Percentiles rank a stretch among this genome's conserved stretches.
These are phyloP conservation scores for Liasis olivaceus DNA, from an alignment of 2,797 vertebrate genomes.

Conservation along the genomic window DNA sequence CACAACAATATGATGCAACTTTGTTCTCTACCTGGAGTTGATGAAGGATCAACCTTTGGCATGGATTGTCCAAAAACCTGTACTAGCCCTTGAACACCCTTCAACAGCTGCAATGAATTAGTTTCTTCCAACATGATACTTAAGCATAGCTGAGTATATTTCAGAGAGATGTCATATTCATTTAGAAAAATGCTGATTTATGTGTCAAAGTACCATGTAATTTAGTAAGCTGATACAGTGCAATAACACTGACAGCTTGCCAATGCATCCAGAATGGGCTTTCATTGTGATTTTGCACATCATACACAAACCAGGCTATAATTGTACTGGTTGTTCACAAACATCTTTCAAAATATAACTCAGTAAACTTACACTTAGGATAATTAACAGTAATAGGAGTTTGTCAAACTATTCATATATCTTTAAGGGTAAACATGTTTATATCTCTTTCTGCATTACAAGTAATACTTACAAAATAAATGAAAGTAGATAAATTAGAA, in stretches of 20 bases:
- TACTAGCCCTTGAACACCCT: not conserved
- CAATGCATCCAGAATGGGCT: conserved; percentile 28
- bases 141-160: not conserved
- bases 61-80: not conserved
- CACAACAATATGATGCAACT: not conserved
- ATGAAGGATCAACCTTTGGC: no score
- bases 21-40: not conserved
- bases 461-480: not conserved
- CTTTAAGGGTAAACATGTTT: not conserved
- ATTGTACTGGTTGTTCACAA: conserved; percentile 9
- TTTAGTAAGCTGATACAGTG: conserved; percentile 48
- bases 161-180: not conserved
- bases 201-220: conserved; percentile 36
- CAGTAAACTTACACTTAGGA: conserved; percentile 2
- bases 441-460: not conserved
- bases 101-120: not conserved
- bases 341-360: conserved; percentile 3
- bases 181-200: conserved; percentile 45
- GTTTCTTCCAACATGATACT: not conserved
- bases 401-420: conserved; percentile 1
- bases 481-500: not conserved
- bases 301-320: not conserved
- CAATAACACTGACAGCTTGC: conserved; percentile 15
- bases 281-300: conserved; percentile 39
- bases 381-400: conserved; percentile 10